Percentiles rank a stretch among this genome's conserved stretches.
These are phyloP conservation scores for Melinopterus prodromus DNA, from an alignment of 2,888 invertebrate species.

Conservation along the genomic window DNA sequence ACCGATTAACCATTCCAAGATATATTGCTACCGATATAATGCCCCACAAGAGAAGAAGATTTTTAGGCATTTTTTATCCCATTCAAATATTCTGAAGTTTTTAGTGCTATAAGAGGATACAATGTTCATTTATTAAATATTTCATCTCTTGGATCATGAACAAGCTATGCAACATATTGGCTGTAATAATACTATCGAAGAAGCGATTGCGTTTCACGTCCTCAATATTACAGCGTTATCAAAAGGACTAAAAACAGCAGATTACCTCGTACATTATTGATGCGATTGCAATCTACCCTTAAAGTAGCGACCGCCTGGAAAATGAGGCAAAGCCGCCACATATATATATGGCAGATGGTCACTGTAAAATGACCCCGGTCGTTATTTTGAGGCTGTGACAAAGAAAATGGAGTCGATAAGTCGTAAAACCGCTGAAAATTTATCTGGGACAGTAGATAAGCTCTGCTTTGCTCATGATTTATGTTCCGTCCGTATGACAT, in stretches of 20 bases:
- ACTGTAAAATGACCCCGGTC: not conserved
- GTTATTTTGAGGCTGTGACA: not conserved
- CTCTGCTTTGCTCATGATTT: not conserved
- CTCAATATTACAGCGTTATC: no score
- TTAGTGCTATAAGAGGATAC: no score
- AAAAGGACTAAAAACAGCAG: not conserved
- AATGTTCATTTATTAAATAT: no score
- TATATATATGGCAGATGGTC: conserved; percentile 1
- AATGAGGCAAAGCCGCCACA: not conserved
- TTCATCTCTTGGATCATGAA: no score
- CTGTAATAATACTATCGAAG: no score
- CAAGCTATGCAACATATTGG: no score
- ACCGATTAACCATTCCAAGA: no score
- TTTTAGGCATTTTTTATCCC: no score
- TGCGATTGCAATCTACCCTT: not conserved
- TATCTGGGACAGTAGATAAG: not conserved
- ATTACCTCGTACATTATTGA: not conserved
- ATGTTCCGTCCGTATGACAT: not conserved
- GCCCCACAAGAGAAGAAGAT: no score
- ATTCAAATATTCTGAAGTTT: no score
- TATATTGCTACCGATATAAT: no score
- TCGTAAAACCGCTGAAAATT: not conserved
- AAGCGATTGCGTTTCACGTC: no score
- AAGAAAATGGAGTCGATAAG: conserved; percentile 4
- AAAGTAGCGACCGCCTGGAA: not conserved